Conservation (phyloP, 2,113 vertebrate genomes). For the Cynocephalus volans region DNA sequence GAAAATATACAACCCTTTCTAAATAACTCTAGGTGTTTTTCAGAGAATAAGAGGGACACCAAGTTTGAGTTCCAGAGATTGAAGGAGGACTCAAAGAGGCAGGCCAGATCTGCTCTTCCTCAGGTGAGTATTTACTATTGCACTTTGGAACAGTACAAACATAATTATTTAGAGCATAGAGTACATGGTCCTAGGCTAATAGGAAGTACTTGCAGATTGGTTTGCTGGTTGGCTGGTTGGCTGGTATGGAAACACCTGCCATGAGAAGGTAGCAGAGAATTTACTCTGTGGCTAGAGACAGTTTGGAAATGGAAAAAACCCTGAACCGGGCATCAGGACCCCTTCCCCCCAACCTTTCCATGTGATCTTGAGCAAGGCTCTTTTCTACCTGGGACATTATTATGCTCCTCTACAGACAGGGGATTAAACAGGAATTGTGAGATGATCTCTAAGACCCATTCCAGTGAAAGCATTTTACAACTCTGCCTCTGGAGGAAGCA, state of each 20-base stretch:
- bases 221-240: neutral
- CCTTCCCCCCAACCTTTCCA: neutral
- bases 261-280: neutral
- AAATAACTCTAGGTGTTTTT: neutral
- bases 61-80: slow-evolving; percentile 32
- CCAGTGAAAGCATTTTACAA: slow-evolving; percentile 38
- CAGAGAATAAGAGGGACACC: neutral
- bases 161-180: neutral
- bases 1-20: neutral
- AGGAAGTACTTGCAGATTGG: neutral
- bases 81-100: neutral
- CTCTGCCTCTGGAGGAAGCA: slow-evolving; percentile 47
- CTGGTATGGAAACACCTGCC: neutral
- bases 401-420: neutral
- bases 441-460: neutral
- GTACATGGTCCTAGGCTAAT: neutral
- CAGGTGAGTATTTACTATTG: neutral
- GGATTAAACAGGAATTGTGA: neutral
- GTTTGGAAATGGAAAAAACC: neutral
- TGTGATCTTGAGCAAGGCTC: neutral
- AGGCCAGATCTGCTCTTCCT: neutral
- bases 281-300: neutral
- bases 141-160: neutral
- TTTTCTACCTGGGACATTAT: neutral
- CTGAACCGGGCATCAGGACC: neutral